Evolutionary conservation across 1,140 invertebrate species (phyloP).

Genomic region (Drosophila suzukii): DNA sequence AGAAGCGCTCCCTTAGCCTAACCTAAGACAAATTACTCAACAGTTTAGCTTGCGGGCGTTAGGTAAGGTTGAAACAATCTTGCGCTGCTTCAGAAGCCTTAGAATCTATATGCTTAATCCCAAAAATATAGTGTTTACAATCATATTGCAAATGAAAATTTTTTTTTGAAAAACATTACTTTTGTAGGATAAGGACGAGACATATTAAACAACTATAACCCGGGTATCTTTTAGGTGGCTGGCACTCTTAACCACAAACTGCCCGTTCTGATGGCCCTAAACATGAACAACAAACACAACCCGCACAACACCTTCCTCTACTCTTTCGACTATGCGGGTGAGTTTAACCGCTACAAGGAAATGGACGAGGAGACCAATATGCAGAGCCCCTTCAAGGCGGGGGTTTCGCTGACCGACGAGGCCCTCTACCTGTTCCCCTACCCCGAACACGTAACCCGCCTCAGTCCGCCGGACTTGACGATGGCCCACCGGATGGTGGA

Average conservation of each 20-base stretch:
- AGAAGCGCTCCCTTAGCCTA: background rate
- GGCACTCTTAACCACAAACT: conserved; percentile 80
- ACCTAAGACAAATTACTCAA: background rate
- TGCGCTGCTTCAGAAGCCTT: too few relatives aligned
- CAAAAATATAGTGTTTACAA: too few relatives aligned
- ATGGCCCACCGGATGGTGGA: conserved; percentile 82
- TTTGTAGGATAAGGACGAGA: too few relatives aligned
- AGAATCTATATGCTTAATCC: too few relatives aligned
- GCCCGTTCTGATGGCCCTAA: conserved; percentile 75
- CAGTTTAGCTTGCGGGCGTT: too few relatives aligned
- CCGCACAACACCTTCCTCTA: conserved; percentile 80
- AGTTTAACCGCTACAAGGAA: conserved; percentile 80
- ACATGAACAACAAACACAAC: conserved; percentile 82
- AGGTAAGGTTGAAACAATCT: too few relatives aligned
- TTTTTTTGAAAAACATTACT: too few relatives aligned
- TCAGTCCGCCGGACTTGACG: conserved; percentile 70
- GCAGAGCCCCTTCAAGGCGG: conserved; percentile 80
- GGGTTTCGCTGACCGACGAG: conserved; percentile 80
- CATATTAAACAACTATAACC: background rate
- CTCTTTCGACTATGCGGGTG: conserved; percentile 79
- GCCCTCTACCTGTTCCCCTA: conserved; percentile 81
- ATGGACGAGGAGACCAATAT: conserved; percentile 83
- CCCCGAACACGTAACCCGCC: conserved; percentile 68
- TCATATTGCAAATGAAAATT: too few relatives aligned
- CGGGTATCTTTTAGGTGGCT: conserved; percentile 53